These are phyloP conservation scores for Kradibia gibbosae DNA, from an alignment of 1,140 invertebrate genomes.

Conservation along the genomic window DNA sequence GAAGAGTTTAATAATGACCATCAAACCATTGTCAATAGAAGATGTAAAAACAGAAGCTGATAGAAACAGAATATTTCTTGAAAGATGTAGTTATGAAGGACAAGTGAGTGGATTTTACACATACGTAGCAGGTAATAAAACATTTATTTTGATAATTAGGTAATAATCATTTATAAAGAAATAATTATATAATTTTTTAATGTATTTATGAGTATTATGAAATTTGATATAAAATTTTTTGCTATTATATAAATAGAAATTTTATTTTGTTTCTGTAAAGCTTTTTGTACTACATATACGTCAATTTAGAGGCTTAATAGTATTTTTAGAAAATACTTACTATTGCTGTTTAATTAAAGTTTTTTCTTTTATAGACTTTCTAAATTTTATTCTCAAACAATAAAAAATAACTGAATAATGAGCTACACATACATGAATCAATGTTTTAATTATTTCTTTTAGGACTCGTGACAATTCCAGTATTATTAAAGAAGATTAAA, in stretches of 20 bases:
- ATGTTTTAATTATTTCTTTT: constrained; percentile 16
- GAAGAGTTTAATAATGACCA: background rate
- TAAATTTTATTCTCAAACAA: no score
- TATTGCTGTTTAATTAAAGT: no score
- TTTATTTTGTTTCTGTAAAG: no score
- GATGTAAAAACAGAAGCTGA: constrained; percentile 24
- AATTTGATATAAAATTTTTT: no score
- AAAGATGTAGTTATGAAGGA: constrained; percentile 8
- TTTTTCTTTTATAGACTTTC: no score
- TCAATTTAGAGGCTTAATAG: no score
- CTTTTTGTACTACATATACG: no score
- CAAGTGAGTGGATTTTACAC: background rate
- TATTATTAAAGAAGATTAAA: background rate
- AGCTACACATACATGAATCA: background rate
- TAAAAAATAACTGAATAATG: no score
- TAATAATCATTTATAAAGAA: background rate
- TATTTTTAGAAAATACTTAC: no score
- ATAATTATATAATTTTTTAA: no score
- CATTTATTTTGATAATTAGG: background rate
- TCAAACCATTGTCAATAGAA: background rate
- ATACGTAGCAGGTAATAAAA: background rate
- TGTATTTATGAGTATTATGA: no score
- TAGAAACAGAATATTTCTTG: background rate
- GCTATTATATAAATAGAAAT: no score
- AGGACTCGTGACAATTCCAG: constrained; percentile 27